These are phyloP conservation scores for Philereme transversata DNA, from an alignment of 2,888 invertebrate genomes.

Conservation along the genomic window DNA sequence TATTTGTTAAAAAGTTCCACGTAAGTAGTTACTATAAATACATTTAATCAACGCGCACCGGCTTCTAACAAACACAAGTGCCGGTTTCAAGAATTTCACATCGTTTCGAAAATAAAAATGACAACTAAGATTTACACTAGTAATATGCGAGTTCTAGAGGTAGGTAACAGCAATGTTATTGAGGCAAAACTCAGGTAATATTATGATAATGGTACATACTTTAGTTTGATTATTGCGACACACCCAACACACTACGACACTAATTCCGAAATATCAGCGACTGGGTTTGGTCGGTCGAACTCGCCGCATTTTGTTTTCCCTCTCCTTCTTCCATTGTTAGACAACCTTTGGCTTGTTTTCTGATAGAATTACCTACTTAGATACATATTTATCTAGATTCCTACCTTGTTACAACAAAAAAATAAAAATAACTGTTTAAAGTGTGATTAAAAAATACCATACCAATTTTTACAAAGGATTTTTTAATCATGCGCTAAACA, in stretches of 20 bases:
- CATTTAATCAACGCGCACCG: conserved; percentile 57
- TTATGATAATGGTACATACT: conserved; percentile 61
- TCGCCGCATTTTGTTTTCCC: conserved; percentile 68
- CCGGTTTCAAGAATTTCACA: conserved; percentile 38
- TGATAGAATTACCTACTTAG: conserved; percentile 3
- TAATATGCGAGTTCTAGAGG: conserved; percentile 18
- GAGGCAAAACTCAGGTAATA: conserved; percentile 21
- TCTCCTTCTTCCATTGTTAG: conserved; percentile 62
- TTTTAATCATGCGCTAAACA: too few species aligned
- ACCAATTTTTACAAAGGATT: too few species aligned
- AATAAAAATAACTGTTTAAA: too few species aligned
- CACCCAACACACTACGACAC: conserved; percentile 67
- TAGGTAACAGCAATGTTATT: conserved; percentile 9
- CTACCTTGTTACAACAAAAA: too few species aligned
- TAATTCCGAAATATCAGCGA: conserved; percentile 73
- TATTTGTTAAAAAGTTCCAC: conserved; percentile 49
- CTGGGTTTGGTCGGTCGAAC: conserved; percentile 61
- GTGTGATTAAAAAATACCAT: too few species aligned
- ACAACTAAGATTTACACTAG: conserved; percentile 15
- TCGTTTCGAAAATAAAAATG: conserved; percentile 12
- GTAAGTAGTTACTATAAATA: conserved; percentile 61
- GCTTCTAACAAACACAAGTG: conserved; percentile 46
- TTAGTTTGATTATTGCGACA: conserved; percentile 60
- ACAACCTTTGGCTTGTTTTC: conserved; percentile 53
- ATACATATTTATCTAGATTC: not conserved